These are phyloP conservation scores for Chrysocyon brachyurus DNA, from an alignment of 2,797 vertebrate genomes.

Conservation along the genomic window DNA sequence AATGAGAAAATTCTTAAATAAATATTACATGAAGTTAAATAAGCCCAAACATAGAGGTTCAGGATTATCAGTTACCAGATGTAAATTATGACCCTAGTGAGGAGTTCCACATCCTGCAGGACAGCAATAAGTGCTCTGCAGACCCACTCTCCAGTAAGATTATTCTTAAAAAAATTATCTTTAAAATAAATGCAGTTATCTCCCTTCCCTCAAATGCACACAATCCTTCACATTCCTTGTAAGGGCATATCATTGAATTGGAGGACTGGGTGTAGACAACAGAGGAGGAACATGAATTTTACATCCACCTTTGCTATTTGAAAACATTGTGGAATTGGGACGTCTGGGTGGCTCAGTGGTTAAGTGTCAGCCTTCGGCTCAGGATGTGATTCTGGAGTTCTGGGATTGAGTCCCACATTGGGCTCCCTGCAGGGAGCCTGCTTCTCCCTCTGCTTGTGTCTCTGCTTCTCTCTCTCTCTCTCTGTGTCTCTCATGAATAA, in stretches of 20 bases:
- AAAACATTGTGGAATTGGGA: not conserved
- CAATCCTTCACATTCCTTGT: not conserved
- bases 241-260: not conserved
- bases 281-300: not conserved
- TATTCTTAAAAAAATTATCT: not conserved
- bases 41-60: not conserved
- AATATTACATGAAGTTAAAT: not conserved
- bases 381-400: no score
- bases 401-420: no score
- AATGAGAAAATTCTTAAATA: not conserved
- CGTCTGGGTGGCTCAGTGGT: no score
- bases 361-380: no score
- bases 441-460: no score
- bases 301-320: not conserved
- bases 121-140: not conserved
- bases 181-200: not conserved
- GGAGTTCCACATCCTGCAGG: not conserved
- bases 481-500: no score
- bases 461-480: no score
- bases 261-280: not conserved
- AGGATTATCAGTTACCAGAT: not conserved
- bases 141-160: not conserved
- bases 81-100: not conserved
- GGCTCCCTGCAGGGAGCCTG: no score
- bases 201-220: not conserved